A percentile compares a stretch with the other conserved stretches of the same genome.
phyloP scores from a whole-genome alignment of 2,888 invertebrate species.

The Chrysolina haemoptera region DNA sequence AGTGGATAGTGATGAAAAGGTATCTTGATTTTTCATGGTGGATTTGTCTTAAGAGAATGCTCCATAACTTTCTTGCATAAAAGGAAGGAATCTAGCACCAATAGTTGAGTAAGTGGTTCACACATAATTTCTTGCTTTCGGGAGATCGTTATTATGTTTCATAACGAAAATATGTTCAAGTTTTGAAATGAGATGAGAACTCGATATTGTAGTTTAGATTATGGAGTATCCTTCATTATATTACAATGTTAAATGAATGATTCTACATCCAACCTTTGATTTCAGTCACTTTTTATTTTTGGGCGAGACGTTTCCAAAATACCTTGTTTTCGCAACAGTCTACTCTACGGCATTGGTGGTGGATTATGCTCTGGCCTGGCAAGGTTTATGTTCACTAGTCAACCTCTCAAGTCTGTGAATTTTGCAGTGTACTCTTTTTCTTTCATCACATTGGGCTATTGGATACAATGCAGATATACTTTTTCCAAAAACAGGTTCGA shows the following conservation, averaged over 20 bases:
- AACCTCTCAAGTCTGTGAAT: conserved; percentile 75
- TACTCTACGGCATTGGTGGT: conserved; percentile 81
- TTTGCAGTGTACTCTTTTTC: conserved; percentile 79
- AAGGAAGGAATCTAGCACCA: too few species aligned
- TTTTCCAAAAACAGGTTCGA: conserved; percentile 80
- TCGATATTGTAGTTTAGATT: neutral
- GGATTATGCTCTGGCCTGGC: conserved; percentile 79
- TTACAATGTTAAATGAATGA: neutral
- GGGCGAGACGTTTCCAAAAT: conserved; percentile 82
- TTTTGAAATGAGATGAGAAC: too few species aligned
- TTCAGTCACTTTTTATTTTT: conserved; percentile 76
- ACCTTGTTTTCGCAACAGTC: conserved; percentile 86
- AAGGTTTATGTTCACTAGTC: conserved; percentile 83
- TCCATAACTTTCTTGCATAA: too few species aligned
- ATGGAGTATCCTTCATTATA: neutral
- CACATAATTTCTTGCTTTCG: too few species aligned
- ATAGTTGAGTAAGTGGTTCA: too few species aligned
- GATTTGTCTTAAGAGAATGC: neutral
- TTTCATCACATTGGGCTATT: conserved; percentile 77
- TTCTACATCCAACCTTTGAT: conserved; percentile 49
- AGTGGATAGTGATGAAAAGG: conserved; percentile 8
- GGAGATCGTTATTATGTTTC: too few species aligned
- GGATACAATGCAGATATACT: conserved; percentile 80
- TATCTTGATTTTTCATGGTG: neutral
- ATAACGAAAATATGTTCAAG: too few species aligned